phyloP scores from a whole-genome alignment of 2,113 vertebrate genomes.

The Chauna torquata region DNA sequence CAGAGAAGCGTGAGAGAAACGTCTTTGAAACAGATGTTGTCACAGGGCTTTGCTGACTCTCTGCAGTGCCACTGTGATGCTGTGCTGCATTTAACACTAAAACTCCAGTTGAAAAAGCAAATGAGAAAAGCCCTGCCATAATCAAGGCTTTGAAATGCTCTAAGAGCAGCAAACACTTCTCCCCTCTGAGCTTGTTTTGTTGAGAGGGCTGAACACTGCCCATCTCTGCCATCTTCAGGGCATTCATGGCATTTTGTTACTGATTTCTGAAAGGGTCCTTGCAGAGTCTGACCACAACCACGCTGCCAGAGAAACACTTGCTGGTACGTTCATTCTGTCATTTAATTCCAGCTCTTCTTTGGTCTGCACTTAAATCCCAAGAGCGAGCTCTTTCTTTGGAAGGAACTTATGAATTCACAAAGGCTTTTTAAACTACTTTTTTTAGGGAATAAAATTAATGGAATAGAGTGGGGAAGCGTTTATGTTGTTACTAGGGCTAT shows the following conservation, averaged over 20 bases:
- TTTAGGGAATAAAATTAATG: not conserved
- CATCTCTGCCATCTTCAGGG: not conserved
- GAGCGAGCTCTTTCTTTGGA: not conserved
- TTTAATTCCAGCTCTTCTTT: not conserved
- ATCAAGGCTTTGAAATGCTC: not conserved
- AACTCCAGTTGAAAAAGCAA: not conserved
- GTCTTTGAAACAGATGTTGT: not conserved
- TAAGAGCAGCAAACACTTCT: not conserved
- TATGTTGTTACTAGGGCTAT: not conserved
- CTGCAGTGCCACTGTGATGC: not conserved
- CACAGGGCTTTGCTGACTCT: not conserved
- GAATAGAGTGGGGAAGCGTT: not conserved
- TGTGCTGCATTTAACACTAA: not conserved
- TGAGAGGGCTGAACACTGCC: not conserved
- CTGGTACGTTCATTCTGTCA: fast-evolving
- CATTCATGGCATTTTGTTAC: not conserved
- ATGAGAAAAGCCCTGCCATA: not conserved
- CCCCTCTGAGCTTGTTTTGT: not conserved
- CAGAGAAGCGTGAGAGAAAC: not conserved
- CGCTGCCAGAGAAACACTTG: not conserved
- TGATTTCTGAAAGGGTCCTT: not conserved
- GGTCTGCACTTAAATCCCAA: not conserved
- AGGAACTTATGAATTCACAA: not conserved
- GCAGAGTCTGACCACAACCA: not conserved
- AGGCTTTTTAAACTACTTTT: not conserved